These are phyloP conservation scores for Antheraea assamensis DNA, from an alignment of 2,888 invertebrate genomes.

Conservation along the genomic window DNA sequence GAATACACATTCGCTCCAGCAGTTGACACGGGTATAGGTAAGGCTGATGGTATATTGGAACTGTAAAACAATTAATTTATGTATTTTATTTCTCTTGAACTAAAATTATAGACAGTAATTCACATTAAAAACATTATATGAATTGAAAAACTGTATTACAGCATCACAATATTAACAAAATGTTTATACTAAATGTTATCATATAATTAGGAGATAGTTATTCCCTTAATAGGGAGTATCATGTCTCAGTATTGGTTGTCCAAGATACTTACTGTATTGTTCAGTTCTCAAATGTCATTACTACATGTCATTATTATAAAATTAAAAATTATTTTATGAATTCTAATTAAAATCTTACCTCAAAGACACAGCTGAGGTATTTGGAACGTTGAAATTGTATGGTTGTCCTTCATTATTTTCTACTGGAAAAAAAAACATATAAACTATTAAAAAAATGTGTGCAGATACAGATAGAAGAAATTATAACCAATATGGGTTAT, in stretches of 20 bases:
- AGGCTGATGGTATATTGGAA: background rate
- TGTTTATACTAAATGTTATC: too few relatives aligned
- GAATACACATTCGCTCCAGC: conserved; percentile 1
- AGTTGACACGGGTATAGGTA: background rate
- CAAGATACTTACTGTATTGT: too few relatives aligned
- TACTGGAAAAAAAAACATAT: background rate
- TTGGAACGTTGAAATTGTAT: background rate
- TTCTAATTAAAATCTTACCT: background rate
- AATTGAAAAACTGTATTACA: background rate
- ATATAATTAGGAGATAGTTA: too few relatives aligned
- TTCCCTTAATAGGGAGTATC: too few relatives aligned
- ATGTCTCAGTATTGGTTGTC: too few relatives aligned
- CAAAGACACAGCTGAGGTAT: background rate
- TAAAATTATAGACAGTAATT: background rate
- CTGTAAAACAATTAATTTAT: background rate
- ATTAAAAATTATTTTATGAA: background rate
- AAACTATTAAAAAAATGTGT: background rate
- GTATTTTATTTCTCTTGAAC: background rate
- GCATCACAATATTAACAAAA: too few relatives aligned
- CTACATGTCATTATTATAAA: background rate
- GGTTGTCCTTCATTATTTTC: background rate
- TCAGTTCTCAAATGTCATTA: too few relatives aligned
- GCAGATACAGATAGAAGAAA: background rate
- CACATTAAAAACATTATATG: background rate
- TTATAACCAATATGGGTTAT: background rate